Evolutionary conservation across 2,888 invertebrate genomes (phyloP).

Genomic region (Conistra vaccinii): DNA sequence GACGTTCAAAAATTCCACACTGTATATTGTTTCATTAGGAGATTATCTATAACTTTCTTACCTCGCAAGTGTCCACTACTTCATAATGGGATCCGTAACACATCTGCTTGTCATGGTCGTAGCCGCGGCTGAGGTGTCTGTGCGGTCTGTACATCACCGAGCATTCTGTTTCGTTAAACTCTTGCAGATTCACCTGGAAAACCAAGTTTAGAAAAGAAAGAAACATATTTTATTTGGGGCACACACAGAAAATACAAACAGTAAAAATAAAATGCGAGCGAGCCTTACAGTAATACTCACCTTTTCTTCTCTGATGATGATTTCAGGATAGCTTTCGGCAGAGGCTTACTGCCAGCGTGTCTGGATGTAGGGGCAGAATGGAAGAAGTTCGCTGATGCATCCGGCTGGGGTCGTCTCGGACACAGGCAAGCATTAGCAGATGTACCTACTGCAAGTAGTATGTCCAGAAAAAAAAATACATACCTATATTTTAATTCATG

Average conservation of each 20-base stretch:
- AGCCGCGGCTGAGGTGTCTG: constrained; percentile 47
- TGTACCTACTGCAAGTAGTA: constrained; percentile 59
- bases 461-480: background rate
- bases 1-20: too few species aligned
- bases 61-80: constrained; percentile 56
- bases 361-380: constrained; percentile 14
- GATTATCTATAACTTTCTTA: constrained; percentile 5
- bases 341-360: constrained; percentile 54
- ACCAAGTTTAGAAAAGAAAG: background rate
- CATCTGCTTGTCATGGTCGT: constrained; percentile 48
- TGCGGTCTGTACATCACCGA: constrained; percentile 23
- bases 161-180: constrained; percentile 38
- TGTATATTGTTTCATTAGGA: too few species aligned
- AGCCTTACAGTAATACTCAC: too few species aligned
- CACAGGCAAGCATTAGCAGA: constrained; percentile 48
- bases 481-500: background rate
- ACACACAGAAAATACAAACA: background rate
- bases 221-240: background rate
- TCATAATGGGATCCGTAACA: constrained; percentile 42
- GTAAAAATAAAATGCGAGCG: too few species aligned
- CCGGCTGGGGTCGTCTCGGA: constrained; percentile 60
- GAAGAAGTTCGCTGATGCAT: constrained; percentile 22
- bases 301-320: background rate
- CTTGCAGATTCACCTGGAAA: constrained; percentile 31
- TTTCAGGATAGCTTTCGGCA: constrained; percentile 58